These are phyloP conservation scores for Carposina sasakii DNA, from an alignment of 1,140 invertebrate species.

Conservation along the genomic window DNA sequence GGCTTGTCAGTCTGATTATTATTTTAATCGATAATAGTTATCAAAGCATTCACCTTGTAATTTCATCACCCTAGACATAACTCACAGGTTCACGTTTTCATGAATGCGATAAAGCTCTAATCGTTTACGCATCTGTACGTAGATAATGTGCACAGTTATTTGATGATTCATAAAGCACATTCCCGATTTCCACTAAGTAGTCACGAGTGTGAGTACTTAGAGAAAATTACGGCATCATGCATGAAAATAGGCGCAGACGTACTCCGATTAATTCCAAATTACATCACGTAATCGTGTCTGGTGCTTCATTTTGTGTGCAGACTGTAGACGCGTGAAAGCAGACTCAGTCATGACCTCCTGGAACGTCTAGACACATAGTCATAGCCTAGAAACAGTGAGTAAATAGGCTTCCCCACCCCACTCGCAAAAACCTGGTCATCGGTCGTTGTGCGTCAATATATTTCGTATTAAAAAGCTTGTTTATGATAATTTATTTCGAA, in stretches of 20 bases:
- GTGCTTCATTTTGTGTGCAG: slow-evolving; percentile 26
- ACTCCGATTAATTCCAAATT: slow-evolving; percentile 44
- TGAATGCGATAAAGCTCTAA: no score
- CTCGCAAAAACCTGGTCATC: slow-evolving; percentile 16
- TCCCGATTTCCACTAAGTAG: no score
- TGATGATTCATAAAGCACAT: no score
- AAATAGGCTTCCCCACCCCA: slow-evolving; percentile 53
- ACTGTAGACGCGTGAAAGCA: slow-evolving; percentile 58
- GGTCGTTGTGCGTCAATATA: background rate
- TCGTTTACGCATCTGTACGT: no score
- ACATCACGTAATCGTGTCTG: slow-evolving; percentile 39
- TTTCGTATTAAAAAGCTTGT: background rate
- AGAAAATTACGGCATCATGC: no score
- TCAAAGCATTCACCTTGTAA: no score
- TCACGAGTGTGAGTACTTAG: no score
- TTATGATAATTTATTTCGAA: background rate
- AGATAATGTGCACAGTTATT: no score
- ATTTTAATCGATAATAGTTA: no score
- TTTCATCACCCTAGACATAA: no score
- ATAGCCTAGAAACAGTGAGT: slow-evolving; percentile 61
- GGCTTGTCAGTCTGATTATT: no score
- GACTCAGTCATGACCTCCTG: slow-evolving; percentile 56
- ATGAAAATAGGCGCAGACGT: slow-evolving; percentile 22
- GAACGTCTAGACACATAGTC: slow-evolving; percentile 66
- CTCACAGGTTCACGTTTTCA: no score